Conservation (phyloP, 2,888 invertebrate species). For the Drosophila vallismaia region DNA sequence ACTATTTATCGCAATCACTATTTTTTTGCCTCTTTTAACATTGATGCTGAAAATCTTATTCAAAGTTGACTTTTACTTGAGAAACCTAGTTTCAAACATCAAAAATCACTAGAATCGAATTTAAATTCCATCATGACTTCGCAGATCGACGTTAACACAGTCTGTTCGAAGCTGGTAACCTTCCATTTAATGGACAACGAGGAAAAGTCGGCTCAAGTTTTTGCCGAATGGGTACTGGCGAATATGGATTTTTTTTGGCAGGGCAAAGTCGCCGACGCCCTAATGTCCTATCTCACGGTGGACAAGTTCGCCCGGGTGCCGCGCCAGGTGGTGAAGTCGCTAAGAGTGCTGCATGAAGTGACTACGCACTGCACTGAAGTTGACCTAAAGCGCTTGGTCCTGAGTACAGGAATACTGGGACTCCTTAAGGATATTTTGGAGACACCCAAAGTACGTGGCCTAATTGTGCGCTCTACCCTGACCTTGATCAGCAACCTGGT, state of each 20-base stretch:
- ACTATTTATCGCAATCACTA: background rate
- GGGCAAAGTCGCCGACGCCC: slow-evolving; percentile 13
- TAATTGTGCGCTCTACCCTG: slow-evolving; percentile 23
- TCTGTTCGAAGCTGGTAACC: slow-evolving; percentile 2
- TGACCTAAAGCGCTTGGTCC: slow-evolving; percentile 46
- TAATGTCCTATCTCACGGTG: slow-evolving; percentile 18
- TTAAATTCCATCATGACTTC: slow-evolving; percentile 21
- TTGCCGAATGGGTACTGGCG: slow-evolving; percentile 39
- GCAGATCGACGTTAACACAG: slow-evolving; percentile 6
- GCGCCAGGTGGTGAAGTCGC: slow-evolving; percentile 39
- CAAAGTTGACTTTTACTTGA: background rate
- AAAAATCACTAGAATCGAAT: background rate
- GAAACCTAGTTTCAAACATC: background rate
- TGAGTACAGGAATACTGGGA: slow-evolving; percentile 37
- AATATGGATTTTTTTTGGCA: slow-evolving; percentile 49
- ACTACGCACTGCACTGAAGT: slow-evolving; percentile 54
- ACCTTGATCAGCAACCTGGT: slow-evolving; percentile 54
- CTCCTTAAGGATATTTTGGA: slow-evolving; percentile 15
- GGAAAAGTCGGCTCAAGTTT: slow-evolving; percentile 28
- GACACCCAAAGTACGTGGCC: background rate
- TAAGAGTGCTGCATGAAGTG: slow-evolving; percentile 52
- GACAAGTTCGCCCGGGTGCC: slow-evolving; percentile 31
- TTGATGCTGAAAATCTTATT: background rate
- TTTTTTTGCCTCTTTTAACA: background rate
- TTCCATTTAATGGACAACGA: slow-evolving; percentile 48